A percentile compares a stretch with the other conserved stretches of the same genome.
Evolutionary conservation across 2,797 vertebrate genomes (phyloP).

Genomic region (Galaxias olidus): DNA sequence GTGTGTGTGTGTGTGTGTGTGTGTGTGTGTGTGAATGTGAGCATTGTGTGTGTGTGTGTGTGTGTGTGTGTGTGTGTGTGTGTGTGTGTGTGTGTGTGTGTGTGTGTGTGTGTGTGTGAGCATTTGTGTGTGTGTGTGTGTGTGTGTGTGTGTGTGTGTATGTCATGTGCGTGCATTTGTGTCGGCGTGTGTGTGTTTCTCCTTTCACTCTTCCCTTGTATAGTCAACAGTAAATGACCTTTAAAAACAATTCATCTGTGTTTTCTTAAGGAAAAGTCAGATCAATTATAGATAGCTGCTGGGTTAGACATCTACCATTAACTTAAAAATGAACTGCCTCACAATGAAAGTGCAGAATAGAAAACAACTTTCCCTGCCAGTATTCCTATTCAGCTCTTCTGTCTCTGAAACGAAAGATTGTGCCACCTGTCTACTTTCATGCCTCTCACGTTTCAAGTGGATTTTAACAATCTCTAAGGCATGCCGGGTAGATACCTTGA

Average conservation of each 20-base stretch:
- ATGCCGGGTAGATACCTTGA: conserved; percentile 46
- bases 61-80: background rate
- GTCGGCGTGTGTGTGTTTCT: background rate
- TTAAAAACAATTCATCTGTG: background rate
- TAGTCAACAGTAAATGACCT: no score
- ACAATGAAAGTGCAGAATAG: no score
- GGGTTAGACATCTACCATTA: background rate
- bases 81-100: background rate
- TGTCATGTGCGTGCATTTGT: background rate
- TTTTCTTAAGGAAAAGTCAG: background rate
- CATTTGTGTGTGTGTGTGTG: conserved; percentile 9
- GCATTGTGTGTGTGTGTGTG: conserved; percentile 3
- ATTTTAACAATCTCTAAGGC: conserved; percentile 43
- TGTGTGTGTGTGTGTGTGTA: background rate
- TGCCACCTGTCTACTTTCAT: conserved; percentile 31
- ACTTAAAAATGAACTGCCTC: no score
- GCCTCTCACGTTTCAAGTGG: conserved; percentile 24
- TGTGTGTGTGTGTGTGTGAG: conserved; percentile 13
- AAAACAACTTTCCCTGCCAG: no score
- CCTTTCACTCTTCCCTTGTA: no score
- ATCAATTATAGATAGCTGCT: background rate
- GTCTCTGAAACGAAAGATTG: conserved; percentile 54
- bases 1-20: background rate
- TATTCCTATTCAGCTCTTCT: conserved; percentile 51
- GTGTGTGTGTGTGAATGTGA: conserved; percentile 6